Conservation (phyloP, 2,113 vertebrate genomes). For the Scartelaos histophorus region DNA sequence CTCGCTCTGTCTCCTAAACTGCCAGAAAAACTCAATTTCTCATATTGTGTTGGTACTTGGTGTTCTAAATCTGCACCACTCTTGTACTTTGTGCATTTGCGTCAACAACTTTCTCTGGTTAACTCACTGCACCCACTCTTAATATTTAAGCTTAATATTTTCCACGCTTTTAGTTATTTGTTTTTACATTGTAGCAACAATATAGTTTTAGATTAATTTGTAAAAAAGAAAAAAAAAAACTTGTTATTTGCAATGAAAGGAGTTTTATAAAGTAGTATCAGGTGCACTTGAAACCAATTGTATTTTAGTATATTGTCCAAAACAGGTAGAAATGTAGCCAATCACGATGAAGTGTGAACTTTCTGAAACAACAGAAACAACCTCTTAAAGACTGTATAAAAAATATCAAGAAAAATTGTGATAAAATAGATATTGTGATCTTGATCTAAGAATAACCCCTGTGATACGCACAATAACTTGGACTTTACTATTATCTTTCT, state of each 20-base stretch:
- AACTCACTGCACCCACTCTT: background rate
- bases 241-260: background rate
- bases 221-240: background rate
- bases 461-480: background rate
- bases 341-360: no score
- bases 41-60: slow-evolving; percentile 18
- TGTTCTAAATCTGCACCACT: background rate
- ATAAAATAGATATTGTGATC: no score
- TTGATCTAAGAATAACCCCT: background rate
- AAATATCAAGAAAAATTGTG: background rate
- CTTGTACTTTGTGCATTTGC: slow-evolving; percentile 34
- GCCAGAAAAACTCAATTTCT: slow-evolving; percentile 37
- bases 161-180: background rate
- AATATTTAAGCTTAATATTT: background rate
- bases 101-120: slow-evolving; percentile 28
- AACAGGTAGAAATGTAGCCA: no score
- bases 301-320: no score
- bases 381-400: no score
- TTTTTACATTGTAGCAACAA: background rate
- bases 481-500: background rate
- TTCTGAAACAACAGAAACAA: no score
- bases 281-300: no score
- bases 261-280: no score
- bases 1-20: slow-evolving; percentile 24
- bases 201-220: background rate